Percentiles rank a stretch among this genome's conserved stretches.
Conservation (phyloP, 2,797 vertebrate genomes). For the Babyrousa celebensis region DNA sequence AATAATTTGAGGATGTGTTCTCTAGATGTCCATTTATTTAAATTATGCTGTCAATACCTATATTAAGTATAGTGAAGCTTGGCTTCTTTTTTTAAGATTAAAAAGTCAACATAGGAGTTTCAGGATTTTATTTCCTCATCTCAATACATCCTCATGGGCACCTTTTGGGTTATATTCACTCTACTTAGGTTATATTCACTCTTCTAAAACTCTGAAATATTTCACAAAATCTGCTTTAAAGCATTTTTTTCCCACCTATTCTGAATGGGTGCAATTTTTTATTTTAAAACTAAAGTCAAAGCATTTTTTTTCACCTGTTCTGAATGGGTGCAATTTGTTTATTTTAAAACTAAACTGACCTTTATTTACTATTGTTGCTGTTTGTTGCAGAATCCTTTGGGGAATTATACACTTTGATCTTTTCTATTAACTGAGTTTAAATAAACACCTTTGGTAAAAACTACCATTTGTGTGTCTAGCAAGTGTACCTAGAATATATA, state of each 20-base stretch:
- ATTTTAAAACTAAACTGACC: slow-evolving; percentile 36
- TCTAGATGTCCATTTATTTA: slow-evolving; percentile 32
- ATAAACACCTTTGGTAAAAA: neutral
- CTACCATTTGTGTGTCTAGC: neutral
- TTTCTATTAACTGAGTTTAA: slow-evolving; percentile 64
- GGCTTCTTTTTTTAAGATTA: neutral
- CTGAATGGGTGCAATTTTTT: neutral
- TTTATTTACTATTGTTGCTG: slow-evolving; percentile 38
- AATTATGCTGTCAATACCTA: neutral
- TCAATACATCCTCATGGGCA: neutral
- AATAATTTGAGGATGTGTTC: neutral
- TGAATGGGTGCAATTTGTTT: neutral
- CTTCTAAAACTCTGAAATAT: slow-evolving; percentile 21
- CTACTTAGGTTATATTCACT: neutral
- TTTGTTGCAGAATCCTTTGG: slow-evolving; percentile 8
- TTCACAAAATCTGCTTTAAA: neutral
- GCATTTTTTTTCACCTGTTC: neutral
- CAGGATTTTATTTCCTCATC: neutral
- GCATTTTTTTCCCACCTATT: neutral
- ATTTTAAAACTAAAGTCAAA: slow-evolving; percentile 36
- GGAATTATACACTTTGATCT: slow-evolving; percentile 26
- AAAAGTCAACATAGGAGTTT: neutral
- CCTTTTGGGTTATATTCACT: neutral
- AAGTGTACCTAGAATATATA: neutral
- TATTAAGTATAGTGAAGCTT: neutral